Percentiles rank a stretch among this genome's conserved stretches.
phyloP scores from a whole-genome alignment of 2,113 vertebrate species.

The Saimiri boliviensis region DNA sequence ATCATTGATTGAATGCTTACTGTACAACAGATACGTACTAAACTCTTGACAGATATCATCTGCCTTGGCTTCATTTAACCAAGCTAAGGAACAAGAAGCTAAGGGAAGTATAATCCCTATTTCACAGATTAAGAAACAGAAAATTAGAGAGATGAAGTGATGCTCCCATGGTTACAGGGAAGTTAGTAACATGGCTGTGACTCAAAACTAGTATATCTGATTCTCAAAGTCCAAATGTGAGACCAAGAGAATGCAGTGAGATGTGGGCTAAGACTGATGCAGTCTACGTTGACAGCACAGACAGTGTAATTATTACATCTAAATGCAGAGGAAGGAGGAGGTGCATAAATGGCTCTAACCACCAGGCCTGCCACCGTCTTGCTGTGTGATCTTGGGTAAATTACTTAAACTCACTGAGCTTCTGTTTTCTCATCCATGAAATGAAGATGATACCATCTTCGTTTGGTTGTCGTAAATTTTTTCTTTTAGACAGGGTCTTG shows the following conservation, averaged over 20 bases:
- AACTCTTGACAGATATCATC: background rate
- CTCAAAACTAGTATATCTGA: background rate
- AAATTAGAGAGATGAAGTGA: background rate
- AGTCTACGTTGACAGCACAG: background rate
- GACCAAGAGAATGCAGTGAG: background rate
- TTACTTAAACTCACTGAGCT: background rate
- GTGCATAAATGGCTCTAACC: background rate
- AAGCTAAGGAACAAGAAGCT: background rate
- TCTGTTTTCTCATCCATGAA: background rate
- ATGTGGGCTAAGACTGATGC: no score
- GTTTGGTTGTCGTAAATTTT: background rate
- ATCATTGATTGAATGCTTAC: background rate
- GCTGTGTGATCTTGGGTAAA: background rate
- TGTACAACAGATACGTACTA: background rate
- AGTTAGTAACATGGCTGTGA: background rate
- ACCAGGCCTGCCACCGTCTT: background rate
- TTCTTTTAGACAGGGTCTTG: no score
- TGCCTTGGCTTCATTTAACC: background rate
- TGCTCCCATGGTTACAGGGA: background rate
- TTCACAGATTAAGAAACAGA: background rate
- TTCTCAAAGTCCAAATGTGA: background rate
- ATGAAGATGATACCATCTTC: background rate
- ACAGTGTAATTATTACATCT: background rate
- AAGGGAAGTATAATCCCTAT: background rate
- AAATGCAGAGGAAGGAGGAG: no score